Percentiles rank a stretch among this genome's conserved stretches.
Evolutionary conservation across 2,797 vertebrate species (phyloP).

Genomic region (Ptychadena robeensis): DNA sequence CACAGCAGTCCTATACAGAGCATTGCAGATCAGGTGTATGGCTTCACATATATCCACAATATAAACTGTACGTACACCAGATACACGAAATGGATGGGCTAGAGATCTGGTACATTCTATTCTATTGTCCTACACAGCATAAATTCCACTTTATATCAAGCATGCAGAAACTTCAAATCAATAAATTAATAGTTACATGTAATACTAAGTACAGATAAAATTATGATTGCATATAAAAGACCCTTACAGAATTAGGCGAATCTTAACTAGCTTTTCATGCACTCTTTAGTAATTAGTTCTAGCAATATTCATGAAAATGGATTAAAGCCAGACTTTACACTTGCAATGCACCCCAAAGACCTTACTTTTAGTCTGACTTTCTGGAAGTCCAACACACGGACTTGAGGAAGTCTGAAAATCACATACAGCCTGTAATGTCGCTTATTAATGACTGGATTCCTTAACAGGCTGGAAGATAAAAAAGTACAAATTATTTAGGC

Average conservation of each 20-base stretch:
- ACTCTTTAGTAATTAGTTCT: too few relatives aligned
- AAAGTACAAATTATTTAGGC: not conserved
- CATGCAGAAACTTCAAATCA: too few relatives aligned
- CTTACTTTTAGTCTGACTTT: conserved; percentile 94
- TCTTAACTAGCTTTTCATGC: too few relatives aligned
- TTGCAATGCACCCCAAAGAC: not conserved
- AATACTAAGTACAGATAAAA: too few relatives aligned
- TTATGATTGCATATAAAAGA: too few relatives aligned
- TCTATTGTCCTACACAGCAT: too few relatives aligned
- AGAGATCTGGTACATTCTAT: too few relatives aligned
- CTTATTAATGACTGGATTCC: conserved; percentile 97
- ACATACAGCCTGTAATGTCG: conserved; percentile 97
- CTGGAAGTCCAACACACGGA: conserved; percentile 96
- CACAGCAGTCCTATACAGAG: conserved; percentile 18
- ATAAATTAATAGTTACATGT: too few relatives aligned
- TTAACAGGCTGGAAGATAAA: conserved; percentile 81
- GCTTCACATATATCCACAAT: not conserved
- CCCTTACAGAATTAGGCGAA: too few relatives aligned
- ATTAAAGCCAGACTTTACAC: not conserved
- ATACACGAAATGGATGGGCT: not conserved
- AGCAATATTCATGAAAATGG: not conserved
- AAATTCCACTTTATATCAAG: too few relatives aligned
- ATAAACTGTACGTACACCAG: not conserved
- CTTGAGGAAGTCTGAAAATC: conserved; percentile 92
- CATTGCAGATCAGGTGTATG: not conserved